Evolutionary conservation across 2,888 invertebrate species (phyloP), one percentile per base, ranked within the genome.

Genomic region (Nyleta sp.): DNA sequence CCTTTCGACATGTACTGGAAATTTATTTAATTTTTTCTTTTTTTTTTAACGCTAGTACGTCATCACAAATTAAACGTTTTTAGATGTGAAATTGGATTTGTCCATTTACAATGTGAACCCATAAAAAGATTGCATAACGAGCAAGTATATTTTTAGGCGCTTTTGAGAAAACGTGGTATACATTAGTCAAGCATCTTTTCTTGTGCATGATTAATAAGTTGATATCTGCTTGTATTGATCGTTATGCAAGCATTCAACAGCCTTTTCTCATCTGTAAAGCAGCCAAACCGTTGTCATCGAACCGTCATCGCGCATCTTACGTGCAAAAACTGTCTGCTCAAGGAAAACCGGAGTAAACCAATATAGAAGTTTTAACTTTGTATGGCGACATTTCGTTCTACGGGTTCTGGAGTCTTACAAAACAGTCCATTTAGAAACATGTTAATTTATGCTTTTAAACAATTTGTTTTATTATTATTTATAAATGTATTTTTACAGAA

Each of bases 281-380:
- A 62, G 48, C 33, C 13, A 17, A 13, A 33, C 38, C 10, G 55
- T 75, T 75, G 68, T 68, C 75, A 68, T 48, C 62, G 50, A 62
- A 75, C 53, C 35, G 38, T 62, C 55, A 40, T 28, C 46, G 60
- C 18, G 11, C 46, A 55, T 72, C 55, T 55, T 57, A 33, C 11
- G 10, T 33, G 24, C n/a, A 73, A 68, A 68, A 62, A 75, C 48
- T 52, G 28, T 22, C 24, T 15, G 35, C 42, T 62, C 62, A 75
- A 75, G 60, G 75, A 68, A 75, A 75, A 67, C 68, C 48, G 31
- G 48, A 46, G 48, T 35, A 33, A 59, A 35, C 50, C 65, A 59
- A 59, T 65, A 59, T 42, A 50, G 40, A 42, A 57, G 33, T 48
- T 59, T 53, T 17, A 31, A 18, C 71, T 71, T 28, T 13, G 57